Base-by-base conservation (phyloP, 2,113 vertebrate genomes). In the Chitala chitala region DNA sequence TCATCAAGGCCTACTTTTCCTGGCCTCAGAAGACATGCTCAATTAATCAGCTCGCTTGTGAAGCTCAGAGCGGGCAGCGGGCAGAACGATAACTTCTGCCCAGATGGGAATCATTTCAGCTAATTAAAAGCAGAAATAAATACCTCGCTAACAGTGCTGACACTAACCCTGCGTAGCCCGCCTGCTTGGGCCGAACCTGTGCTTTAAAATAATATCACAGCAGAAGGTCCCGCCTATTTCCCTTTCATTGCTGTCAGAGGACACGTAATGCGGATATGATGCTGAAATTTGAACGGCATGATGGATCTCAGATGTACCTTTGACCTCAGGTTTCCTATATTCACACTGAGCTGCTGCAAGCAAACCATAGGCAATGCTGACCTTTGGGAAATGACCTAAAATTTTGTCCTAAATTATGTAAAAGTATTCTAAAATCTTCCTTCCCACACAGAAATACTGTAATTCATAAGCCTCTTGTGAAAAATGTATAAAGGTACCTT, bases 91-190 rank as follows among this genome's bases (percentile, higher is more conserved):
- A 91, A 89, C 89, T 88, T 88, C 79, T 82, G 83, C 83, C 88
- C 94, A 95, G 89, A 92, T 94, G 93, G 93, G 81, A 96, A 86
- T 90, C 86, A 93, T 95, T 94, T 94, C 81, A 85, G 81, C 86
- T 87, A 87, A 93, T 94, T 94, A 94, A 91, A 92, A 92, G 88
- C 84, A 87, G 89, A 94, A 94, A 94, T 92, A 94, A 93, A 92
- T 89, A 92, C 73, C 15, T 63, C 78, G 84, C 71, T 82, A 82
- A 89, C 92, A 93, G 90, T 86, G 89, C 55, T n/a, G n/a, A n/a
- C n/a, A n/a, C 73, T 81, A 85, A 72, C 85, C 0, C 77, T 76
- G 80, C 83, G 13, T 15, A 31, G 31, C 82, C 63, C 29, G 29
- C n/a, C 3, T 17, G 15, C 33, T 5, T 5, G 12, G 22, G 59